Evolutionary conservation across 2,888 invertebrate genomes (phyloP).

Genomic region (Phalera bucephala): DNA sequence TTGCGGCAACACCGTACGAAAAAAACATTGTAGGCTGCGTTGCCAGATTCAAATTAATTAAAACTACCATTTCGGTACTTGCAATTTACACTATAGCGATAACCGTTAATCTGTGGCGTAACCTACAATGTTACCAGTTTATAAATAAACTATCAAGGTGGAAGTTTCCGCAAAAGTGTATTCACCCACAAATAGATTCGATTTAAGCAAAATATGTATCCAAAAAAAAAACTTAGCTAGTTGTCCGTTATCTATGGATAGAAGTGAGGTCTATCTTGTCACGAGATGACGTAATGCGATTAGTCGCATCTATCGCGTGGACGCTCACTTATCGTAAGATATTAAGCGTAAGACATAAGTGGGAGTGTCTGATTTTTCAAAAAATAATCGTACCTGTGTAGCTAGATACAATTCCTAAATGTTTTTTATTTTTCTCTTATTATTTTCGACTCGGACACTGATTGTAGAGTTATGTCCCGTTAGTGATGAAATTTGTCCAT

Average conservation of each 20-base stretch:
- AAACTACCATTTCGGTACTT: too few relatives aligned
- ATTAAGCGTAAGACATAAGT: conserved; percentile 71
- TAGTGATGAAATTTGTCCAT: too few relatives aligned
- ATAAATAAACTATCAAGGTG: conserved; percentile 27
- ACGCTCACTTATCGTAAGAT: conserved; percentile 61
- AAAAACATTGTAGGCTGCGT: conserved; percentile 5
- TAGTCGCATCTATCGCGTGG: conserved; percentile 30
- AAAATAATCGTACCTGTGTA: conserved; percentile 74
- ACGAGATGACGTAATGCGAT: conserved; percentile 30
- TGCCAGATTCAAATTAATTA: conserved; percentile 13
- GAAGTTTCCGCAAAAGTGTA: conserved; percentile 31
- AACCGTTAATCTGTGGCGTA: conserved; percentile 1
- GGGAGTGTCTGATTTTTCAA: conserved; percentile 60
- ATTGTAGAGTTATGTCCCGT: conserved; percentile 45
- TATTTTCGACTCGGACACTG: conserved; percentile 63
- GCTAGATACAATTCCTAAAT: conserved; percentile 74
- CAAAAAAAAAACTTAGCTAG: conserved; percentile 61
- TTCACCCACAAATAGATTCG: conserved; percentile 41
- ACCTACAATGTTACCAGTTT: conserved; percentile 35
- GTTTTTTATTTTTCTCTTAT: conserved; percentile 29
- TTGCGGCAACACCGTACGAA: conserved; percentile 11
- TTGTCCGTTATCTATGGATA: conserved; percentile 64
- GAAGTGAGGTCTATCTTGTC: conserved; percentile 48
- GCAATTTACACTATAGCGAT: too few relatives aligned
- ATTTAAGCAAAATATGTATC: conserved; percentile 74